Percentiles rank a stretch among this genome's conserved stretches.
These are phyloP conservation scores for Rhamphomyia laevipes DNA, from an alignment of 2,888 invertebrate genomes.

Conservation along the genomic window DNA sequence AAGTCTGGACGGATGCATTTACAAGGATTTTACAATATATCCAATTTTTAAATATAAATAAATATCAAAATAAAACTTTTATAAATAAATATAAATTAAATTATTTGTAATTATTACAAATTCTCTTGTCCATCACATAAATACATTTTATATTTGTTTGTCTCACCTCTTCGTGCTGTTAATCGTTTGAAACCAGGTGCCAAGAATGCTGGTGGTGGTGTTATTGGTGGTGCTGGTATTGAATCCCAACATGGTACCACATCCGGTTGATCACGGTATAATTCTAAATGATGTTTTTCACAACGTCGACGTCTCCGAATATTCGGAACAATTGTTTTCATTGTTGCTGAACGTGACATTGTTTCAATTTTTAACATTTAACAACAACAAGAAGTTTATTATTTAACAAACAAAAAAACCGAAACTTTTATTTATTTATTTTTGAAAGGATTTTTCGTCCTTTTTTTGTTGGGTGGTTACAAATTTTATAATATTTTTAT, in stretches of 20 bases:
- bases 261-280: constrained; percentile 39
- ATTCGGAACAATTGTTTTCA: constrained; percentile 53
- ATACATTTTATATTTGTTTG: constrained; percentile 2
- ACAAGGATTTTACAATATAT: too few species aligned
- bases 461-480: too few species aligned
- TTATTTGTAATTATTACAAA: too few species aligned
- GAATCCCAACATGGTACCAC: constrained; percentile 46
- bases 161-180: constrained; percentile 25
- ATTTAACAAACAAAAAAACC: too few species aligned
- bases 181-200: constrained; percentile 45
- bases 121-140: too few species aligned
- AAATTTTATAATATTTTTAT: too few species aligned
- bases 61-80: too few species aligned
- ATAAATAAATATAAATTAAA: too few species aligned
- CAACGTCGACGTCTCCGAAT: constrained; percentile 48
- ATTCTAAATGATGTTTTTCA: constrained; percentile 46
- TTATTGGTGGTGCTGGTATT: constrained; percentile 47
- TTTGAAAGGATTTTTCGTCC: too few species aligned
- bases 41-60: too few species aligned
- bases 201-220: constrained; percentile 55
- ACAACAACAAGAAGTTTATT: background rate
- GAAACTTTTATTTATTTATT: background rate
- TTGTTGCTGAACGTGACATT: constrained; percentile 30
- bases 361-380: background rate
- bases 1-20: too few species aligned